phyloP scores from a whole-genome alignment of 2,797 vertebrate genomes.

The Alauda arvensis region DNA sequence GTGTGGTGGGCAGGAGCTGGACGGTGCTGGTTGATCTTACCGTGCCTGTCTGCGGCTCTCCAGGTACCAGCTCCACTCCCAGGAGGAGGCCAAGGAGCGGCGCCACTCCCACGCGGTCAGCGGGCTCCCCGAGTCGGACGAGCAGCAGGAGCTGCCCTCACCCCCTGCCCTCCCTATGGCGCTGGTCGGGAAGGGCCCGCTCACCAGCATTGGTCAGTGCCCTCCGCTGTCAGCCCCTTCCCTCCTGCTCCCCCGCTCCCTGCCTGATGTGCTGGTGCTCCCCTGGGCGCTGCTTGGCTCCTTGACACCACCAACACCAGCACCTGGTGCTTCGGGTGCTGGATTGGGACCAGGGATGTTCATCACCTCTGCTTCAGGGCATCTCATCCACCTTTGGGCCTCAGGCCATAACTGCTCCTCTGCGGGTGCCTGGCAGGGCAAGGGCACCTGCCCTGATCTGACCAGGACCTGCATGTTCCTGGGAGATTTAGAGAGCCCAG shows the following conservation, averaged over 20 bases:
- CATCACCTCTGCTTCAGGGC: not conserved
- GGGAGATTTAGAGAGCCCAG: not conserved
- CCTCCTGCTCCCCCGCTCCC: not conserved
- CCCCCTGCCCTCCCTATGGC: slow-evolving; percentile 82
- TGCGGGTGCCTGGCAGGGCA: not conserved
- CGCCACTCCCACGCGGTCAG: slow-evolving; percentile 85
- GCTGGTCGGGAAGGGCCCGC: slow-evolving; percentile 80
- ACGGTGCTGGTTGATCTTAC: not conserved
- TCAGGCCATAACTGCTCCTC: not conserved
- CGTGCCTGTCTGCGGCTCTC: not conserved
- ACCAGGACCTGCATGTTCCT: not conserved
- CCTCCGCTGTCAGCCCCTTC: not conserved
- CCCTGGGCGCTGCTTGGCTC: not conserved
- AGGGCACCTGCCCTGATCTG: not conserved
- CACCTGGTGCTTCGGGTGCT: not conserved
- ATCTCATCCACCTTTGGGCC: not conserved
- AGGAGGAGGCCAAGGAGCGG: slow-evolving; percentile 88
- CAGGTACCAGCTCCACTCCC: slow-evolving; percentile 83
- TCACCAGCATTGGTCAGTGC: slow-evolving; percentile 82
- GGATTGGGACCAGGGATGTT: not conserved
- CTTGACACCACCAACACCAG: not conserved
- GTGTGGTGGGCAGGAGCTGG: not conserved
- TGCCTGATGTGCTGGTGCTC: not conserved
- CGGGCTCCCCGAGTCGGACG: slow-evolving; percentile 79
- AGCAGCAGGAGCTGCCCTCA: slow-evolving; percentile 82